These are phyloP conservation scores for Pseudobourletiella spinata DNA, from an alignment of 1,140 invertebrate genomes.

Conservation along the genomic window DNA sequence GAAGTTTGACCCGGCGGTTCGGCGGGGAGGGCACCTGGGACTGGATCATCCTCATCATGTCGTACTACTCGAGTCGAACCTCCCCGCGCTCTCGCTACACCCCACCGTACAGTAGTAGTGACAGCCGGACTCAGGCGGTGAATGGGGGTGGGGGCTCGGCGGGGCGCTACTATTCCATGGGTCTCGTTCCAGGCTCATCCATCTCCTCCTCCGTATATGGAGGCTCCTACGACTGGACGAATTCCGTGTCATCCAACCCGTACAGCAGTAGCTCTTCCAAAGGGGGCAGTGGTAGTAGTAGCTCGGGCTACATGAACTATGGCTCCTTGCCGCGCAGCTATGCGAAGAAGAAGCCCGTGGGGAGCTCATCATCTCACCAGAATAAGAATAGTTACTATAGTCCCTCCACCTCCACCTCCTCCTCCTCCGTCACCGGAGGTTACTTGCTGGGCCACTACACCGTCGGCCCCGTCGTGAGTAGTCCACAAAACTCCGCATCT, in stretches of 20 bases:
- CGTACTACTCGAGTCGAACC: slow-evolving; percentile 18
- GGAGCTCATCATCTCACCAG: too few relatives aligned
- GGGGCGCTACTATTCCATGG: too few relatives aligned
- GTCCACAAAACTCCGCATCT: not conserved
- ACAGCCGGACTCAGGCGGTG: not conserved
- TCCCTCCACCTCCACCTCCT: not conserved
- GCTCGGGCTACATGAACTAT: not conserved
- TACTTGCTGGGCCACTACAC: slow-evolving; percentile 33
- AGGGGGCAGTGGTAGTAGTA: not conserved
- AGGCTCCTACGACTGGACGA: slow-evolving; percentile 7
- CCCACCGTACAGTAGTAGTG: not conserved
- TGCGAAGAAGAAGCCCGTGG: slow-evolving; percentile 5
- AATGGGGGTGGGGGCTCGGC: too few relatives aligned
- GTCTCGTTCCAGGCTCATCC: not conserved
- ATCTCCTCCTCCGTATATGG: not conserved
- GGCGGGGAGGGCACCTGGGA: too few relatives aligned
- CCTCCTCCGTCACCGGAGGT: slow-evolving; percentile 8
- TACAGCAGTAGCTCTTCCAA: not conserved
- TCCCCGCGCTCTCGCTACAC: slow-evolving; percentile 12
- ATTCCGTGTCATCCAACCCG: not conserved
- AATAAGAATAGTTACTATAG: too few relatives aligned
- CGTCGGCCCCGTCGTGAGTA: slow-evolving; percentile 9
- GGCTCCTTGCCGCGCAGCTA: slow-evolving; percentile 14
- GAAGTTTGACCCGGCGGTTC: too few relatives aligned
- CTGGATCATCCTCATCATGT: too few relatives aligned